Evolutionary conservation across 2,888 invertebrate genomes (phyloP), one percentile per base, ranked within the genome.

Genomic region (Hedya salicella): DNA sequence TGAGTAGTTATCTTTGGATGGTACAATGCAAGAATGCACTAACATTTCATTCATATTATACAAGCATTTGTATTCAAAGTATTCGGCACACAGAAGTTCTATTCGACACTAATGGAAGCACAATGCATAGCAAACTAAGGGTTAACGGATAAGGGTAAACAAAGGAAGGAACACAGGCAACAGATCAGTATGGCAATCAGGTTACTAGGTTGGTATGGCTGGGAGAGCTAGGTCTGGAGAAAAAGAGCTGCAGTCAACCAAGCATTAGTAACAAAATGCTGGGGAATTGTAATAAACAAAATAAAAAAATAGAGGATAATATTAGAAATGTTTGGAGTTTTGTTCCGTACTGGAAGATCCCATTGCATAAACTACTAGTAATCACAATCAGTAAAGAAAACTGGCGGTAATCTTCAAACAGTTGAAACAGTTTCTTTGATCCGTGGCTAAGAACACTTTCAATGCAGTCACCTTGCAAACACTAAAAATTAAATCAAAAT

Each of bases 171-270:
- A 32, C 32, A 32, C 11, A 11, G 9, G 6, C 9, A 36, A 13
- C 25, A 25, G 36, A 36, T 11, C 11, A 36, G 36, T 11, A 36
- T 36, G 11, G 9, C 36, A 11, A 36, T 9, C 0, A 11, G 0
- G 36, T 36, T 25, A 61, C 54, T 57, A 53, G 56, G 54, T 67
- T 30, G 59, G 25, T 5, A 25, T 3, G 21, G 79, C 78, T 74
- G 73, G 75, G 78, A 76, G 69, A 71, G 72, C 65, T 70, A 53
- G 68, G 64, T 71, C 70, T 9, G 71, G 67, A 67, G 67, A 67
- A 54, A 76, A 76, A 86, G 88, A 86, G 80, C 88, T 91, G 91
- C 86, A 74, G 85, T 82, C 90, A 88, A 89, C 92, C 91, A 91
- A 88, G 91, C 84, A 87, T 89, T 87, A 89, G 80, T 82, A 79